Evolutionary conservation across 2,113 vertebrate genomes (phyloP).

Genomic region (Oenanthe oenanthe): DNA sequence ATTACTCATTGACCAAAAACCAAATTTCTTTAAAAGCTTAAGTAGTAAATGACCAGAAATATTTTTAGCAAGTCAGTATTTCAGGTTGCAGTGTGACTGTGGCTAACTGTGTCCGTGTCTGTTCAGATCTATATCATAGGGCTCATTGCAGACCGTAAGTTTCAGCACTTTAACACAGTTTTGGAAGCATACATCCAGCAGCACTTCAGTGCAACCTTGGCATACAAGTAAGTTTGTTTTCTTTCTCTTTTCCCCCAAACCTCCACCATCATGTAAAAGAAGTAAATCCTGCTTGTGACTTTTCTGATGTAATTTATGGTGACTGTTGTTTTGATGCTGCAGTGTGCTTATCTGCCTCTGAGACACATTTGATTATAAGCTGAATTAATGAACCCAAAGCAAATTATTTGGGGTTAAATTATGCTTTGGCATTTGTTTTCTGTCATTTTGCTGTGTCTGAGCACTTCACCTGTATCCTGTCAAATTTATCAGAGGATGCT

Average conservation of each 20-base stretch:
- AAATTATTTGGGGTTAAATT: neutral
- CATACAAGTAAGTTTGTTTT: conserved; percentile 90
- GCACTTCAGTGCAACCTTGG: conserved; percentile 95
- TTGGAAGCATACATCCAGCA: conserved; percentile 98
- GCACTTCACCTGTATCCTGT: neutral
- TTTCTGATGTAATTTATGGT: neutral
- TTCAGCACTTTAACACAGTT: conserved; percentile 97
- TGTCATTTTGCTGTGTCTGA: neutral
- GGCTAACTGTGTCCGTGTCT: conserved; percentile 3
- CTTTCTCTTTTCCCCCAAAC: neutral
- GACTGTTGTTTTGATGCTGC: neutral
- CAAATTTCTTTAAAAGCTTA: neutral
- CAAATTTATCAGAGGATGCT: neutral
- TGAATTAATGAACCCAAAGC: neutral
- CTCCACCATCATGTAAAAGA: neutral
- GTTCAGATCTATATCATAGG: conserved; percentile 95
- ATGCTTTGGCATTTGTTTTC: neutral
- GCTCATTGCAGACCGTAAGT: conserved; percentile 95
- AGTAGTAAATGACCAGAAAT: neutral
- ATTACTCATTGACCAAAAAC: neutral
- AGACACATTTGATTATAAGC: neutral
- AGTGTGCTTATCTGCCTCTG: neutral
- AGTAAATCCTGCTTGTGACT: neutral
- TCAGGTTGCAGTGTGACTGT: neutral
- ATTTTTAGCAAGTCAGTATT: neutral